These are phyloP conservation scores for Melanerpes aurifrons DNA, from an alignment of 2,113 vertebrate species.

Conservation along the genomic window DNA sequence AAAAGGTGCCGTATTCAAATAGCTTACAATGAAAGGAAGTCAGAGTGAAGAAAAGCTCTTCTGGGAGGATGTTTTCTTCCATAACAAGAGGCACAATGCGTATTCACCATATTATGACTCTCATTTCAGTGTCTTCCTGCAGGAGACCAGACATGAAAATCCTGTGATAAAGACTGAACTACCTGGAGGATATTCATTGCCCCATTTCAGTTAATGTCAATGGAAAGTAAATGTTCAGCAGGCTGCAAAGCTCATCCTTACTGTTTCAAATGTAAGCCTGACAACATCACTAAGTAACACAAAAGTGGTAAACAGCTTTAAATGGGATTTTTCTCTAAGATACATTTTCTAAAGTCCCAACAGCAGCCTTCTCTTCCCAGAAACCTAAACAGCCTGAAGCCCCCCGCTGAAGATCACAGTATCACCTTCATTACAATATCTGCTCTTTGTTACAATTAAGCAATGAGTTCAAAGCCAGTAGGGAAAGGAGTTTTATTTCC, in stretches of 20 bases:
- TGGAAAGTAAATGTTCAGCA: not conserved
- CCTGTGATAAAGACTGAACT: not conserved
- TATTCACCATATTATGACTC: not conserved
- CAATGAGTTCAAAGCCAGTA: slow-evolving; percentile 23
- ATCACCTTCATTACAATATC: not conserved
- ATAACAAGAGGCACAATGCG: not conserved
- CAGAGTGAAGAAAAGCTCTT: not conserved
- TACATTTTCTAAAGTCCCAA: not conserved
- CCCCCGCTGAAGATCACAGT: not conserved
- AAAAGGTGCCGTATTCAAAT: not conserved
- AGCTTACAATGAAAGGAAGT: not conserved
- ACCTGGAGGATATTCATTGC: not conserved
- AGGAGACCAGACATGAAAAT: not conserved
- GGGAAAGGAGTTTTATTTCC: slow-evolving; percentile 72
- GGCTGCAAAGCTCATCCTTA: not conserved
- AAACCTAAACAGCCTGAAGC: not conserved
- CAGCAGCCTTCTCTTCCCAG: not conserved
- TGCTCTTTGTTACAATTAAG: not conserved
- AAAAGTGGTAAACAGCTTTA: not conserved
- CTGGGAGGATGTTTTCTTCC: not conserved
- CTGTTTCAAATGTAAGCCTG: not conserved
- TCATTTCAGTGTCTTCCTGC: not conserved
- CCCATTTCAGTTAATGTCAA: not conserved
- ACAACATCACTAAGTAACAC: not conserved
- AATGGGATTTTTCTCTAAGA: not conserved